Conservation (phyloP, 1,140 invertebrate species). For the Zelostemma sp. region DNA sequence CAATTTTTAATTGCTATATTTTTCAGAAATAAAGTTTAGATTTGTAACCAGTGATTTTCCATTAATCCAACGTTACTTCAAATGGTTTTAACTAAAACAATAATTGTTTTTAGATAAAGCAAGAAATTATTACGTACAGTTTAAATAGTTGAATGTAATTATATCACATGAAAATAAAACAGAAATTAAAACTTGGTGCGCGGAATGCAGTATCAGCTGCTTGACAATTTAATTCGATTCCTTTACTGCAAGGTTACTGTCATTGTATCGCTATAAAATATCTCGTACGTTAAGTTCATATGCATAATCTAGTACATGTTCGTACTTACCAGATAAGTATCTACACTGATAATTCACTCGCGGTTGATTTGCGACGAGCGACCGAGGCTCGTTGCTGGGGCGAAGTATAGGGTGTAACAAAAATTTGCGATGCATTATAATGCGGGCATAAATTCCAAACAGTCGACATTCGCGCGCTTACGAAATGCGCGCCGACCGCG, state of each 20-base stretch:
- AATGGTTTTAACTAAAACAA: no score
- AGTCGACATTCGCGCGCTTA: constrained; percentile 18
- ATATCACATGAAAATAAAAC: no score
- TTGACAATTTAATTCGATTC: constrained; percentile 38
- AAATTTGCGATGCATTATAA: constrained; percentile 37
- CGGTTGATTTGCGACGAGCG: constrained; percentile 32
- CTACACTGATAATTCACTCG: constrained; percentile 40
- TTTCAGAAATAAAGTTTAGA: no score
- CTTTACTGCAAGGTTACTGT: constrained; percentile 31
- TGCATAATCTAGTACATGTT: constrained; percentile 17
- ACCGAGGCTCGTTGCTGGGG: constrained; percentile 1
- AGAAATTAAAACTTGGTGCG: neutral
- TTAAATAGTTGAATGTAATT: no score
- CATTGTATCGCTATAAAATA: constrained; percentile 16
- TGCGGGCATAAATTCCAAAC: constrained; percentile 31
- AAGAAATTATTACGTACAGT: no score
- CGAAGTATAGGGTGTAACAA: constrained; percentile 27
- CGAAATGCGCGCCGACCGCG: constrained; percentile 16
- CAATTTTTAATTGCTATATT: no score
- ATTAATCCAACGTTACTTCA: no score
- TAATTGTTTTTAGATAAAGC: no score
- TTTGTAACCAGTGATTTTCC: no score
- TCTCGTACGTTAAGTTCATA: neutral
- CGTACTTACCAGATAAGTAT: constrained; percentile 24
- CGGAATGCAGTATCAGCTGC: constrained; percentile 3